These are phyloP conservation scores for Tipula unca DNA, from an alignment of 2,888 invertebrate species.

Conservation along the genomic window DNA sequence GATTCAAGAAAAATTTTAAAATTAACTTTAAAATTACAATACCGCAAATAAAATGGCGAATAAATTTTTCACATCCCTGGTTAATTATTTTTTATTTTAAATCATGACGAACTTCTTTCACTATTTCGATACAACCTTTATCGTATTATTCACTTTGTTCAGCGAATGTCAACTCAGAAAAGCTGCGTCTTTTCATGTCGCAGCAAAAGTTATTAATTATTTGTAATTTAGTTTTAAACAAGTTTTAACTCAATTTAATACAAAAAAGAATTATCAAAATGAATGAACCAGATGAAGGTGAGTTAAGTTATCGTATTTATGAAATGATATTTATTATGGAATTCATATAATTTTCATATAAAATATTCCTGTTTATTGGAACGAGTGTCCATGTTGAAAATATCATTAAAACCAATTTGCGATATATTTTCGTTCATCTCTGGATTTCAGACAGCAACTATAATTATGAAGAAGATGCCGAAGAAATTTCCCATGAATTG, in stretches of 20 bases:
- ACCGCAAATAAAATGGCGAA: no score
- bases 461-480: slow-evolving; percentile 65
- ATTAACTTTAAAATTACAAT: no score
- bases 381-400: not conserved
- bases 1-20: no score
- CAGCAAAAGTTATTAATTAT: not conserved
- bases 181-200: not conserved
- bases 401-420: not conserved
- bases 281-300: slow-evolving; percentile 17
- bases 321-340: not conserved
- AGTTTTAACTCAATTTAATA: not conserved
- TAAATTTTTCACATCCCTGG: no score
- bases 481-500: slow-evolving; percentile 93
- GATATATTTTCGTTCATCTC: not conserved
- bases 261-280: not conserved
- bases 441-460: not conserved
- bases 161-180: not conserved
- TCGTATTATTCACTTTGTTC: not conserved
- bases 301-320: not conserved
- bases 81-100: no score
- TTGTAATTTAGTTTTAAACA: not conserved
- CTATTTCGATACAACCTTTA: not conserved
- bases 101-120: not conserved
- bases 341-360: not conserved
- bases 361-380: not conserved